Base-by-base conservation (phyloP, 2,113 vertebrate genomes). In the Phalacrocorax brasilianus region DNA sequence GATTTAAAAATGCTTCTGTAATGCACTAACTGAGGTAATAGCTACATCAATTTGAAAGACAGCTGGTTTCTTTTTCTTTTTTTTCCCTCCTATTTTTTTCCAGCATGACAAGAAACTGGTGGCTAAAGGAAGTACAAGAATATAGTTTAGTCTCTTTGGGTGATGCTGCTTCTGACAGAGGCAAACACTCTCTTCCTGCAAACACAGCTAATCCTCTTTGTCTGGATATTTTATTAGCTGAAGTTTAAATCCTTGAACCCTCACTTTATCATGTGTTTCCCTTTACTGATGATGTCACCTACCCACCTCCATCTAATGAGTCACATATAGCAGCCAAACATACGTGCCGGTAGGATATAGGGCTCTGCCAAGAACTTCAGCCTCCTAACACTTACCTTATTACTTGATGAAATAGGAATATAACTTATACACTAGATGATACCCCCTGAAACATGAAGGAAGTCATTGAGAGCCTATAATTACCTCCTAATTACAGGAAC, bases 181-280 rank as follows among this genome's bases (percentile, higher is more conserved):
- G 89, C 91, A 87, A 94, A 84, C 24, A 44, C n/a, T 76, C 38
- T 70, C 26, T 65, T 59, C 62, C 73, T 96, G 85, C 82, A 94
- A 91, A 78, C 71, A 88, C 59, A 85, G 73, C 59, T 91, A 94
- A 96, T 93, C 83, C 80, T 62, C 47, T 61, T 73, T 74, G 96
- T 97, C 96, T 97, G 95, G 96, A 82, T 93, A 86, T 90, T 95
- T 97, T 91, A 92, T 95, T 91, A 94, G 58, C 81, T 85, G 67
- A 78, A 87, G 35, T 26, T 84, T 80, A 94, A 93, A 85, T 58
- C 89, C 93, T 75, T 87, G 66, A 93, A 91, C 53, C 53, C 72
- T 87, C 63, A 66, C 62, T 84, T 95, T 78, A 65, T 89, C 91
- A 77, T 83, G 87, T 62, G 61, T 85, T 95, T 95, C 84, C 94